Evolutionary conservation across 2,888 invertebrate species (phyloP).

Genomic region (Pseudococcus viburni): DNA sequence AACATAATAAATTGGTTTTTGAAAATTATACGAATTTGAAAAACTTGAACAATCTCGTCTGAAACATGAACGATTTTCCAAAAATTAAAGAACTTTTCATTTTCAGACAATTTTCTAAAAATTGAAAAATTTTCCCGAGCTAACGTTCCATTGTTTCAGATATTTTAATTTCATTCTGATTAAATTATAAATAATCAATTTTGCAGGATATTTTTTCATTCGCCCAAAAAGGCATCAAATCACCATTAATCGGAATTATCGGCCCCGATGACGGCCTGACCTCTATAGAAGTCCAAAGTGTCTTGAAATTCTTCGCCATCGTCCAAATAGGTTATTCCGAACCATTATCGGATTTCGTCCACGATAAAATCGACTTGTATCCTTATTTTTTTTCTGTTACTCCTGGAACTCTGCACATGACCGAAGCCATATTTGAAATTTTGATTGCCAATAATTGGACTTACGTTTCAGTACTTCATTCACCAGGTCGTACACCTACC

Average conservation of each 20-base stretch:
- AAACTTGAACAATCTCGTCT: too few relatives aligned
- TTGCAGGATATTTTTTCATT: neutral
- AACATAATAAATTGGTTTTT: too few relatives aligned
- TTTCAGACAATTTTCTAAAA: too few relatives aligned
- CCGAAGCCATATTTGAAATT: constrained; percentile 18
- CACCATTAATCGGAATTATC: constrained; percentile 14
- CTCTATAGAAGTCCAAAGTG: neutral
- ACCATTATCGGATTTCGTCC: neutral
- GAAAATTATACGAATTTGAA: too few relatives aligned
- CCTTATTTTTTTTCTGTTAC: neutral
- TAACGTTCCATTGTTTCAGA: too few relatives aligned
- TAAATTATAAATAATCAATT: neutral
- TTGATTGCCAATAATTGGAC: constrained; percentile 12
- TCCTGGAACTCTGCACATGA: neutral
- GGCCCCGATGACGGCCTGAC: neutral
- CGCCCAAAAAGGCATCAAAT: constrained; percentile 6
- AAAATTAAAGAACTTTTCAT: too few relatives aligned
- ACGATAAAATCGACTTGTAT: neutral
- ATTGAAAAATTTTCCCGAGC: too few relatives aligned
- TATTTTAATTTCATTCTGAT: too few relatives aligned
- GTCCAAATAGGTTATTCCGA: constrained; percentile 22
- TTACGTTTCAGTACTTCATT: neutral
- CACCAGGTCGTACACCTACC: too few relatives aligned
- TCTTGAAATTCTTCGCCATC: constrained; percentile 12
- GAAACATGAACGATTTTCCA: too few relatives aligned